Evolutionary conservation across 1,140 invertebrate genomes (phyloP).

Genomic region (Trichomalopsis sarcophagae): DNA sequence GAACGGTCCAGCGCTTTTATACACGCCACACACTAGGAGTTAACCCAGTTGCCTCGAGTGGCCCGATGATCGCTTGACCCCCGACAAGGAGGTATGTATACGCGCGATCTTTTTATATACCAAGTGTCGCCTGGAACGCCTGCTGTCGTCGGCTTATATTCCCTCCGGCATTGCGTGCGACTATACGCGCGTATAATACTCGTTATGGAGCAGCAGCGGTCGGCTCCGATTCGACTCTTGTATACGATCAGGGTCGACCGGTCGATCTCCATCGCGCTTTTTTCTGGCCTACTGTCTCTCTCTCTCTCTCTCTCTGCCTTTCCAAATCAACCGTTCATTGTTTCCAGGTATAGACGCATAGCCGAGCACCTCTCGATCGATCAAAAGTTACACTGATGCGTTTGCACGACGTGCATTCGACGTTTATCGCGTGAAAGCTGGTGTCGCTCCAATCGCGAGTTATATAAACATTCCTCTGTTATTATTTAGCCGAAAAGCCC

Average conservation of each 20-base stretch:
- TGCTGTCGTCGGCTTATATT: background rate
- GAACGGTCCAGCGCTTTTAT: constrained; percentile 20
- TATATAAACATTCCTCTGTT: too few species aligned
- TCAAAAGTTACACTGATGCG: too few species aligned
- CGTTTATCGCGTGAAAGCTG: too few species aligned
- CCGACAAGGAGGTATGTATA: background rate
- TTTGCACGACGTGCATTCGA: too few species aligned
- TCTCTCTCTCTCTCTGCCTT: background rate
- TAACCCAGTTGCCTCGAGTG: constrained; percentile 31
- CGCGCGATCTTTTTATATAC: constrained; percentile 3
- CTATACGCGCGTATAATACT: background rate
- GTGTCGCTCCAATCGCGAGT: too few species aligned
- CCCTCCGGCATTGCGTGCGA: background rate
- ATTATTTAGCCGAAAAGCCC: background rate
- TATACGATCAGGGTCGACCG: constrained; percentile 36
- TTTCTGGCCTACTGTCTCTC: background rate
- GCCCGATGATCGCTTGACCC: constrained; percentile 46
- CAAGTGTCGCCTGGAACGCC: background rate
- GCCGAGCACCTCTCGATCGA: background rate
- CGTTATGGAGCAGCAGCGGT: constrained; percentile 8
- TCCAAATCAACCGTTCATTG: constrained; percentile 23
- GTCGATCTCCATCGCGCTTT: constrained; percentile 27
- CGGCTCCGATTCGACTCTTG: background rate
- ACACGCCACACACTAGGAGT: constrained; percentile 23
- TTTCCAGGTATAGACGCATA: background rate